A percentile compares a stretch with the other conserved stretches of the same genome.
These are phyloP conservation scores for Pogona vitticeps DNA, from an alignment of 2,113 vertebrate genomes.

Conservation along the genomic window DNA sequence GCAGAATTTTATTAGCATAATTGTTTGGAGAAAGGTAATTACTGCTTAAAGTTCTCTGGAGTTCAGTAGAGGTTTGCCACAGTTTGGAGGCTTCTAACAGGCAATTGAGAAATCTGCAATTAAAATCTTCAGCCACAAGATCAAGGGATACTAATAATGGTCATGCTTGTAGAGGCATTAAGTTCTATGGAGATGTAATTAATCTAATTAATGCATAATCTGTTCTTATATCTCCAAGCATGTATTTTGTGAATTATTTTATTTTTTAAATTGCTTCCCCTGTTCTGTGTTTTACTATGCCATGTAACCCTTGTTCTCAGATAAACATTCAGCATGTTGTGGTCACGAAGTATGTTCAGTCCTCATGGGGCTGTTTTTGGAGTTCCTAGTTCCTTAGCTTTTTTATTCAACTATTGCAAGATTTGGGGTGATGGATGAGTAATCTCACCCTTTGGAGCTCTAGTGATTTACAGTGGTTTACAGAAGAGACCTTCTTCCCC, in stretches of 20 bases:
- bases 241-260: background rate
- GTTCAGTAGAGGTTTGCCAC: background rate
- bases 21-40: no score
- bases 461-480: background rate
- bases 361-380: background rate
- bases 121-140: background rate
- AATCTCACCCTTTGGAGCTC: no score
- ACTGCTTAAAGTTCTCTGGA: background rate
- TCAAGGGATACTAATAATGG: background rate
- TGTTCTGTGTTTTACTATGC: background rate
- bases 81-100: background rate
- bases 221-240: background rate
- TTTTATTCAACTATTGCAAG: no score
- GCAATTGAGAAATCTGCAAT: background rate
- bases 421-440: no score
- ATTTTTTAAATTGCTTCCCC: background rate
- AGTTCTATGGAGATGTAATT: background rate
- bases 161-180: background rate
- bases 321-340: background rate
- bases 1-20: no score
- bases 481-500: background rate
- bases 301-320: background rate
- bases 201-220: background rate
- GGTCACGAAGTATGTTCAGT: background rate
- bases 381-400: no score